These are phyloP conservation scores for Pteropus alecto DNA, from an alignment of 2,113 vertebrate species.

Conservation along the genomic window DNA sequence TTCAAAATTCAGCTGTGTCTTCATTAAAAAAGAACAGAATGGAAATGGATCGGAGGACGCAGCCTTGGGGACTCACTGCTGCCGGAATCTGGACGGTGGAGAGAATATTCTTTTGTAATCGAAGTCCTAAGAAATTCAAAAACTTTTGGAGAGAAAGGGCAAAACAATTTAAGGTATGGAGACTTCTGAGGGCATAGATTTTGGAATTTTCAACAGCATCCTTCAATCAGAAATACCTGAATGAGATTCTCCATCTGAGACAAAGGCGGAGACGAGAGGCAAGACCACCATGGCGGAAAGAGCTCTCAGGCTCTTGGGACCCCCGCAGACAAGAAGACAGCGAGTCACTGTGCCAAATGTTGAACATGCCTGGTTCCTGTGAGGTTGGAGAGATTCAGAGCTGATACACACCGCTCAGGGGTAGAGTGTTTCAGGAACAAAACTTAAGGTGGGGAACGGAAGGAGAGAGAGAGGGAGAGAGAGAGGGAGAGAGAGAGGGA, in stretches of 20 bases:
- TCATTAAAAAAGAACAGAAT: neutral
- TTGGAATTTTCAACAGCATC: neutral
- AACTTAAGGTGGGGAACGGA: neutral
- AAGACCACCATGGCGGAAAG: too few species aligned
- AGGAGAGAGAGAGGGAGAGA: too few species aligned
- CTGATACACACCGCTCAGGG: neutral
- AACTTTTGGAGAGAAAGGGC: neutral
- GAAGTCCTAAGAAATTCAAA: conserved; percentile 5
- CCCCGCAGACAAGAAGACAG: neutral
- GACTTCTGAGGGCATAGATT: neutral
- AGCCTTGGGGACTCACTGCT: neutral
- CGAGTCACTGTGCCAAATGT: neutral
- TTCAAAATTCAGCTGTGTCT: neutral
- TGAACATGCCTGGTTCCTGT: neutral
- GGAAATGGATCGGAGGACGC: neutral
- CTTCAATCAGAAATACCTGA: neutral
- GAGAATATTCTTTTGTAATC: neutral
- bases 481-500: too few species aligned
- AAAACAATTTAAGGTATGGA: neutral
- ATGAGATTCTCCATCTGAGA: neutral
- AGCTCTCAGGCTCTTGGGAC: neutral
- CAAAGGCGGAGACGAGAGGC: neutral
- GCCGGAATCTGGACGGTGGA: neutral
- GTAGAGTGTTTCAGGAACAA: neutral
- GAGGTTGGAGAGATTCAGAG: neutral